Evolutionary conservation across 2,888 invertebrate species (phyloP).

Genomic region (Hypercompe scribonia): DNA sequence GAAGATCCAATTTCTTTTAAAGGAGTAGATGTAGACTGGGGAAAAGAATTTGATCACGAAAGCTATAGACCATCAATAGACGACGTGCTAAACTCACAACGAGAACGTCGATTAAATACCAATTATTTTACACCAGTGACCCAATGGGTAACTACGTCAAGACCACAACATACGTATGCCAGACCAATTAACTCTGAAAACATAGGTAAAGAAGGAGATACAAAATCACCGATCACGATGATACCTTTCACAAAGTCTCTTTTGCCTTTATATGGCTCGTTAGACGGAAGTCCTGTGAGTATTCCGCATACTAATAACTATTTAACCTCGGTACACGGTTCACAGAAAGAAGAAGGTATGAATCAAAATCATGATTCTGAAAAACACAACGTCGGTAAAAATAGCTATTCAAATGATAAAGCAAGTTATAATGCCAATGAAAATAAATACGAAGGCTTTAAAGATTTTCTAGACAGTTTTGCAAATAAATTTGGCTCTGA

Average conservation of each 20-base stretch:
- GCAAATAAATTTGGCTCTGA: slow-evolving; percentile 73
- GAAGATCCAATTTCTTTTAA: slow-evolving; percentile 71
- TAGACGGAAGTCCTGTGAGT: background rate
- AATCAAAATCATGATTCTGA: slow-evolving; percentile 54
- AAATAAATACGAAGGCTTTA: slow-evolving; percentile 62
- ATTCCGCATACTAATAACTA: background rate
- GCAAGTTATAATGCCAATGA: slow-evolving; percentile 52
- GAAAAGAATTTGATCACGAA: slow-evolving; percentile 63
- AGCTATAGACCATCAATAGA: slow-evolving; percentile 40
- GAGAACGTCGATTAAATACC: slow-evolving; percentile 52
- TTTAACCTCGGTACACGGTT: slow-evolving; percentile 33
- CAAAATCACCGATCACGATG: background rate
- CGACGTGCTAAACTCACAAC: slow-evolving; percentile 35
- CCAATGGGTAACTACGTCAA: slow-evolving; percentile 6
- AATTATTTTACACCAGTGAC: slow-evolving; percentile 24
- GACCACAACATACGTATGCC: slow-evolving; percentile 1
- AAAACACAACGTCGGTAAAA: slow-evolving; percentile 55
- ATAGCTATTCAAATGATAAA: slow-evolving; percentile 54
- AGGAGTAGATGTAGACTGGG: slow-evolving; percentile 69
- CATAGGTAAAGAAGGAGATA: background rate
- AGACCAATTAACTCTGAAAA: background rate
- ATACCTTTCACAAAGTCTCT: background rate
- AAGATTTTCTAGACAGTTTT: slow-evolving; percentile 72
- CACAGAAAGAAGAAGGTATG: slow-evolving; percentile 50
- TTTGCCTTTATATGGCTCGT: background rate